Conservation (phyloP, 1,140 invertebrate species). For the Triops longicaudatus region DNA sequence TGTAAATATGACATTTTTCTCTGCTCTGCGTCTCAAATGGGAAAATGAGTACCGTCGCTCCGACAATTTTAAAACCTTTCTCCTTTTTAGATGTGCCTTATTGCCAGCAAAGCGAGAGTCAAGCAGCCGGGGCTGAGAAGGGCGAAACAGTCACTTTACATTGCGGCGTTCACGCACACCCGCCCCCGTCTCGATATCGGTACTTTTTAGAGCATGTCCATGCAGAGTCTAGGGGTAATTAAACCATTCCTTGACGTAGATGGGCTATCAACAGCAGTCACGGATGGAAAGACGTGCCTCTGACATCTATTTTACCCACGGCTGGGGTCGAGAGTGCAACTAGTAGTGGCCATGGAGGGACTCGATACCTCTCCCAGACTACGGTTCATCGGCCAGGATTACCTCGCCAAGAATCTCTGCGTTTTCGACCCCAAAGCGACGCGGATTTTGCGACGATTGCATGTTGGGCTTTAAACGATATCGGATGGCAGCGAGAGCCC, state of each 20-base stretch:
- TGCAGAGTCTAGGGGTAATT: not conserved
- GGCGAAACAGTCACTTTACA: slow-evolving; percentile 22
- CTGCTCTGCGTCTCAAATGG: not conserved
- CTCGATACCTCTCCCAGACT: not conserved
- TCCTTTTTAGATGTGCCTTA: slow-evolving; percentile 18
- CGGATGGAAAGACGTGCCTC: slow-evolving; percentile 25
- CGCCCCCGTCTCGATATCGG: slow-evolving; percentile 19
- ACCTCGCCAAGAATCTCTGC: not conserved
- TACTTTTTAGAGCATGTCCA: not conserved
- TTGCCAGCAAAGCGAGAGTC: slow-evolving; percentile 4
- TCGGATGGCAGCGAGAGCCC: slow-evolving; percentile 61
- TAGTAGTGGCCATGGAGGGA: not conserved
- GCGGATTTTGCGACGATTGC: slow-evolving; percentile 59
- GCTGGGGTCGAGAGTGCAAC: not conserved
- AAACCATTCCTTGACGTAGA: slow-evolving; percentile 10
- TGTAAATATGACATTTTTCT: slow-evolving; percentile 54
- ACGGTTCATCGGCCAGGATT: not conserved
- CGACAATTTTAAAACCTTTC: not conserved
- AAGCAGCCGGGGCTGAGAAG: slow-evolving; percentile 17
- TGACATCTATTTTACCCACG: slow-evolving; percentile 7
- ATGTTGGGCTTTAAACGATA: slow-evolving; percentile 65
- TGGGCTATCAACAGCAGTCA: slow-evolving; percentile 27
- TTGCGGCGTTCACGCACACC: slow-evolving; percentile 22
- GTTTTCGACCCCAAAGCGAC: slow-evolving; percentile 51
- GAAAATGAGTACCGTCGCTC: not conserved